Base-by-base conservation (phyloP, 2,113 vertebrate genomes). In the Neopipo cinnamomea region DNA sequence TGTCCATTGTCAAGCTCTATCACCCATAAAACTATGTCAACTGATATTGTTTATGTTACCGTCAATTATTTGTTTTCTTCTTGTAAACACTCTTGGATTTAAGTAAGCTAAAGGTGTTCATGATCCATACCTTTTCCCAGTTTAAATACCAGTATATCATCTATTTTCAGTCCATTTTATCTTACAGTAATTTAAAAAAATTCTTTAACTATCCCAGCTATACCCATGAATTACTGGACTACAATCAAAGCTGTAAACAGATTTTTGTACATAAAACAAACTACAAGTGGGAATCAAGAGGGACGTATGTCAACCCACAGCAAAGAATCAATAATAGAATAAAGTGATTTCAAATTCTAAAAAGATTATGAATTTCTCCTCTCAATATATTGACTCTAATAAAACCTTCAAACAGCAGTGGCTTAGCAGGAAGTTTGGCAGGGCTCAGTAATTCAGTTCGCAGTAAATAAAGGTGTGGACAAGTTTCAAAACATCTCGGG, bases 401-500 rank as follows among this genome's bases (percentile, higher is more conserved):
- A 47, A 88, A 93, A 53, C 21, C 37, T 87, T 88, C 52, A 49
- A 53, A 27, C 41, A 88, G 59, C 49, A 61, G 46, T 28, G 14
- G 4, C 42, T 49, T 52, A 47, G 58, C 65, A 71, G 62, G 83
- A 74, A 81, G 37, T 75, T 91, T 84, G 88, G 49, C 78, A 96
- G 76, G 49, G 67, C 73, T 83, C 61, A 70, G 42, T 33, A 78
- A 92, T 85, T 18, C 62, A 85, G 53, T 61, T 55, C 4, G 2
- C 68, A 73, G 71, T 92, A 94, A 93, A 94, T 66, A 92, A 95
- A 92, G 80, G 82, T 85, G 74, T 83, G 76, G 86, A 31, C 84
- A 92, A 79, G 50, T 84, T 80, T 91, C 66, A 87, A 93, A 94
- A 94, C 63, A 63, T 65, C 47, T 72, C 0, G 1, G 58, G 20